Base-by-base conservation (phyloP, 53 echinoderm and acorn worm species). In the Paracentrotus lividus region DNA sequence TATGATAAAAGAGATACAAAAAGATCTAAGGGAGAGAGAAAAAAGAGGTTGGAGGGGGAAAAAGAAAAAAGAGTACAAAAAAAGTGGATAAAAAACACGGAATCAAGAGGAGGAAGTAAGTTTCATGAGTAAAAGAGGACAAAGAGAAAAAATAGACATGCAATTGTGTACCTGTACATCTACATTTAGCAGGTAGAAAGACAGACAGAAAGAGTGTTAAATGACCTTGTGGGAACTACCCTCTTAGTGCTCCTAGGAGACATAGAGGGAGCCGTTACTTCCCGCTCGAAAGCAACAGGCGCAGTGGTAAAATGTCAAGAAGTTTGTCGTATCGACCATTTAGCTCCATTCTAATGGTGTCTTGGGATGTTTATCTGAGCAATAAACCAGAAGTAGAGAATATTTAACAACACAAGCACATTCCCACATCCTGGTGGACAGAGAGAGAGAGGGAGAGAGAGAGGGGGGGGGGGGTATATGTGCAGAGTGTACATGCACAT, bases 231-330 rank as follows among this genome's bases (percentile, higher is more conserved):
- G 81, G 81, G 81, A 81, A 7, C 47, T 8, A 77, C 47, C n/a
- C 47, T 81, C 26, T n/a, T 49, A 81, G 26, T 23, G 81, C 49
- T 81, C 81, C 81, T 49, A 24, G 2, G 81, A 47, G 81, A 81
- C 45, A 23, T 5, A 24, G 47, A 81, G 72, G 26, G 49, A 81
- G 81, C 47, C 81, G 45, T 26, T 7, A n/a, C 33, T 81, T 81
- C 45, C 47, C 81, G 49, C 47, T 81, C 47, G 81, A 81, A 8
- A 81, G 81, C 81, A 81, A 81, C 81, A 47, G 47, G 47, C 49
- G 47, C 49, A 47, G 81, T 47, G 81, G 2, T 81, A 81, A 81
- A 81, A 81, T 81, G 49, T 81, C 81, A 81, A 81, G 81, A 81
- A 24, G 81, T 47, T 81, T 44, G n/a, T 47, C 26, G 44, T 47